Evolutionary conservation across 2,113 vertebrate species (phyloP), one percentile per base, ranked within the genome.

Genomic region (Pelmatolapia mariae): DNA sequence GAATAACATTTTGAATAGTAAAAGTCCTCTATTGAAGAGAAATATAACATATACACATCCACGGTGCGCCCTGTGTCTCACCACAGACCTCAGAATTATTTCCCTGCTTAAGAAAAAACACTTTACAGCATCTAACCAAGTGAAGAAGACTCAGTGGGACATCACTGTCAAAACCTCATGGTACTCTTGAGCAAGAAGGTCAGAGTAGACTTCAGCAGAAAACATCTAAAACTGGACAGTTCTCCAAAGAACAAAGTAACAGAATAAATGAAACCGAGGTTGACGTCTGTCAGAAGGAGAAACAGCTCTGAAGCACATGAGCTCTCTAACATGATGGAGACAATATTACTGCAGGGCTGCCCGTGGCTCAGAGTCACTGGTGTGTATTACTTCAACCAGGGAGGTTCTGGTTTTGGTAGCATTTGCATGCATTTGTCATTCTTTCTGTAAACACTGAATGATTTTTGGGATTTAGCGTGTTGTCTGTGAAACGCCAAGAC

Each of bases 301-400:
- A 63, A 36, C 59, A 0, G 31, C 59, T 63, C 1, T 63, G 59
- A 36, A 36, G 59, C 59, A 19, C 29, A 19, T 7, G 18, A 18
- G 2, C 59, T 63, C 18, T 12, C 16, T 33, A 61, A 61, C 19
- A 33, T 33, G 9, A 29, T 59, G 56, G 24, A 59, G 13, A 61
- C 1, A 33, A 61, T 63, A 0, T 63, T 63, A 36, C 29, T 63
- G 31, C 59, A 66, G 61, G 61, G 31, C 61, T 12, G 61, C 61
- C 61, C 12, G 61, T 0, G 31, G 61, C 16, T 36, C 10, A 0
- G 18, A 9, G 6, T 63, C 18, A 63, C 18, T 63, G 31, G 18
- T 12, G 31, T 36, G 2, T 12, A n/a, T n/a, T 66, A 66, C 61
- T n/a, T 66, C 6, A 31, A 57, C 12, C 18, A n/a, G 29, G 29